Evolutionary conservation across 2,888 invertebrate genomes (phyloP).

Genomic region (Elysia crispata): DNA sequence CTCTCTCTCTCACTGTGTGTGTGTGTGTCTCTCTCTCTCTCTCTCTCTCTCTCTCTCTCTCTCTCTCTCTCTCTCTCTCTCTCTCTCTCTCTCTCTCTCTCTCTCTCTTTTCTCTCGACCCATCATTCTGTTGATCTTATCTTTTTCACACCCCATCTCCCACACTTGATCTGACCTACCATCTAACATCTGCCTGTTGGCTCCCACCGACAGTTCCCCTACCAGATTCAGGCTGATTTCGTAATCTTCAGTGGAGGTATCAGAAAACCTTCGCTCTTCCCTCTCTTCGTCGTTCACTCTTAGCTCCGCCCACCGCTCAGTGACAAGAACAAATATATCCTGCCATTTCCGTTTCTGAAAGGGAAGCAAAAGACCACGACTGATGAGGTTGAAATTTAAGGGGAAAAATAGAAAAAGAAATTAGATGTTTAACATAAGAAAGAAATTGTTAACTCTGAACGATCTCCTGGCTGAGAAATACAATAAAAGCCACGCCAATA

Average conservation of each 20-base stretch:
- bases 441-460: not conserved
- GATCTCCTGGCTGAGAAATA: too few relatives aligned
- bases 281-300: conserved; percentile 50
- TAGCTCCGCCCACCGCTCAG: conserved; percentile 45
- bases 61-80: conserved; percentile 15
- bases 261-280: not conserved
- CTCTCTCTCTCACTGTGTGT: not conserved
- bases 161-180: conserved; percentile 6
- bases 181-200: conserved; percentile 35
- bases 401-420: too few relatives aligned
- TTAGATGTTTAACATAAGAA: conserved; percentile 2
- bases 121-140: too few relatives aligned
- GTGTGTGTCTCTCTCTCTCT: not conserved
- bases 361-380: not conserved
- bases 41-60: conserved; percentile 19
- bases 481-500: too few relatives aligned
- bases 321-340: conserved; percentile 49
- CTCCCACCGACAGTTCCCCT: conserved; percentile 31
- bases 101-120: too few relatives aligned
- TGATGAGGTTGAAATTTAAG: too few relatives aligned
- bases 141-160: too few relatives aligned
- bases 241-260: not conserved
- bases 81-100: conserved; percentile 13
- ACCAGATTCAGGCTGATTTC: conserved; percentile 21
- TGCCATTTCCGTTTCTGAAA: conserved; percentile 55